These are phyloP conservation scores for Platygyra sinensis DNA, from an alignment of 64 coral and sea anemone species.

Conservation along the genomic window DNA sequence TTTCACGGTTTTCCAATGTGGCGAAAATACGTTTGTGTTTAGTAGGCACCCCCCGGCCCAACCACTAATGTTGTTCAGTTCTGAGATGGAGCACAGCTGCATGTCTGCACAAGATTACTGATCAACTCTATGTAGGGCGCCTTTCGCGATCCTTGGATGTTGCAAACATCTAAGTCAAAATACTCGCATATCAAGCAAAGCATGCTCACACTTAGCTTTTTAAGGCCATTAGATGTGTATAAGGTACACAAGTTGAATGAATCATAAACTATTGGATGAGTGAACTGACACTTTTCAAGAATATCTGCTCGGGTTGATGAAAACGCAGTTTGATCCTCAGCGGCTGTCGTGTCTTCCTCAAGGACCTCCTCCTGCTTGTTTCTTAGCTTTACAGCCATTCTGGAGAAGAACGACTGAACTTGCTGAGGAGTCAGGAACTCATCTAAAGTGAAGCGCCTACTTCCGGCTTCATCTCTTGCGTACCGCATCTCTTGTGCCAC, in stretches of 20 bases:
- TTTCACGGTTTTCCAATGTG: too few species aligned
- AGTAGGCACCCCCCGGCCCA: too few species aligned
- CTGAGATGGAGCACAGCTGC: background rate
- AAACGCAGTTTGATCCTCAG: slow-evolving; percentile 23
- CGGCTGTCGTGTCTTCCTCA: background rate
- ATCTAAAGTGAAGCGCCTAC: slow-evolving; percentile 1
- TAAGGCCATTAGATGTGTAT: background rate
- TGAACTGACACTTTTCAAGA: slow-evolving; percentile 43
- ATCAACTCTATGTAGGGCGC: background rate
- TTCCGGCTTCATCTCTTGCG: slow-evolving; percentile 7
- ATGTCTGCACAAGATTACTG: background rate
- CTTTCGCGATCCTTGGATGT: background rate
- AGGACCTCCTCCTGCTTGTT: background rate
- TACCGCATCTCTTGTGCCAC: slow-evolving; percentile 42
- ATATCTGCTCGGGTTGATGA: background rate
- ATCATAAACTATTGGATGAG: slow-evolving; percentile 57
- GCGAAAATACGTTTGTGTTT: too few species aligned
- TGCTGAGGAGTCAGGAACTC: slow-evolving; percentile 29
- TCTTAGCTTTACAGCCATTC: slow-evolving; percentile 36
- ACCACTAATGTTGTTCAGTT: too few species aligned
- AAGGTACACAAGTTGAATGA: slow-evolving; percentile 52
- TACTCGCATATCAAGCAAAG: slow-evolving; percentile 15
- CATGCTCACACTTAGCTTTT: background rate
- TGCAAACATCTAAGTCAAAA: background rate
- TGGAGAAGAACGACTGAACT: slow-evolving; percentile 23